Evolutionary conservation across 1,140 invertebrate genomes (phyloP).

Genomic region (Holotrichia oblita): DNA sequence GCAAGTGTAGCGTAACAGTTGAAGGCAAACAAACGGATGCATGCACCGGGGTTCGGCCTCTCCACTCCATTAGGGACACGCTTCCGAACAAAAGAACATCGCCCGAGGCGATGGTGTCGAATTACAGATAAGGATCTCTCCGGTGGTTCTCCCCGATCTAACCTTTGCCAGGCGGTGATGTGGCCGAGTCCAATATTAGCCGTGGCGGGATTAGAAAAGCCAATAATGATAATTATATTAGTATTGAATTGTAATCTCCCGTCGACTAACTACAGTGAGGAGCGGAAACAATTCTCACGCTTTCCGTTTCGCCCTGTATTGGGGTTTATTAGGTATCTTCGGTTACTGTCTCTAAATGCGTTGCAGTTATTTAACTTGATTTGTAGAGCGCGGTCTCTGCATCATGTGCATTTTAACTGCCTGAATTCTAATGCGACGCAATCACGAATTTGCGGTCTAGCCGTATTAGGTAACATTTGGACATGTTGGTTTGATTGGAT

Average conservation of each 20-base stretch:
- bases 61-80: constrained; percentile 55
- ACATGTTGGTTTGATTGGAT: neutral
- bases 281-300: constrained; percentile 54
- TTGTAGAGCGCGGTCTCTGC: constrained; percentile 17
- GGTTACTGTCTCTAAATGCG: constrained; percentile 18
- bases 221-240: constrained; percentile 63
- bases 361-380: constrained; percentile 32
- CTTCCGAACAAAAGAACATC: constrained; percentile 52
- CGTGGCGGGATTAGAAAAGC: constrained; percentile 57
- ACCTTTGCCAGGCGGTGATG: neutral
- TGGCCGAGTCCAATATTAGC: constrained; percentile 47
- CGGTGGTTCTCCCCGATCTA: constrained; percentile 42
- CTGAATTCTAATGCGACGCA: neutral
- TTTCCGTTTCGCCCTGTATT: constrained; percentile 29
- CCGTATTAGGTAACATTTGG: neutral
- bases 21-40: constrained; percentile 23
- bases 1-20: constrained; percentile 31
- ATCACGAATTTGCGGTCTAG: constrained; percentile 1
- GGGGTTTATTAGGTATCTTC: constrained; percentile 10
- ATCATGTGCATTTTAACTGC: constrained; percentile 8
- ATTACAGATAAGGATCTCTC: constrained; percentile 55
- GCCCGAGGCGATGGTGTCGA: constrained; percentile 51
- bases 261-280: constrained; percentile 40
- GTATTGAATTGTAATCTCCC: constrained; percentile 60
- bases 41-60: constrained; percentile 25